Conservation (phyloP, 2,797 vertebrate species). For the Pogonophryne albipinna region DNA sequence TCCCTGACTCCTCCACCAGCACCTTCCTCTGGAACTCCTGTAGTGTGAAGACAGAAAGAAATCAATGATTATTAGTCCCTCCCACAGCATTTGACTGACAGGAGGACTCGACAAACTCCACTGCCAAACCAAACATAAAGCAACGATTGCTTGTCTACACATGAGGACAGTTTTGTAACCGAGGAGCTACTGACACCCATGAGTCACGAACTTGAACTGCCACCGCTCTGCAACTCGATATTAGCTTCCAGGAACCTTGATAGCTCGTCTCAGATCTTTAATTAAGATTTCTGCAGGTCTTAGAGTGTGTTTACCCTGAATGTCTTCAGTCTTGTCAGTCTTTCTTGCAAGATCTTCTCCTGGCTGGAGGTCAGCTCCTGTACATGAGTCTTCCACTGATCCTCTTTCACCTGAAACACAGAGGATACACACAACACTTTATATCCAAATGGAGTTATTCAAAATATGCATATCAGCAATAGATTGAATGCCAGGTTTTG, state of each 20-base stretch:
- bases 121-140: not conserved
- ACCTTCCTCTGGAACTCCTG: conserved; percentile 83
- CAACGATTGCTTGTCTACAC: not conserved
- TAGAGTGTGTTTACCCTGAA: conserved; percentile 78
- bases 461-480: too few species aligned
- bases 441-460: too few species aligned
- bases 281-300: conserved; percentile 7
- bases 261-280: not conserved
- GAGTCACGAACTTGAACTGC: conserved; percentile 18
- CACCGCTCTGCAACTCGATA: conserved; percentile 18
- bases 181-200: too few species aligned
- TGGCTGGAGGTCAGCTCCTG: conserved; percentile 70
- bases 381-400: conserved; percentile 77
- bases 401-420: conserved; percentile 76
- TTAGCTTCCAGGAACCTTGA: not conserved
- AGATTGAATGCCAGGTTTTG: too few species aligned
- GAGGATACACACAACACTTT: too few species aligned
- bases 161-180: too few species aligned
- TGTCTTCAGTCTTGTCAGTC: conserved; percentile 74
- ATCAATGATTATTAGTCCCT: too few species aligned
- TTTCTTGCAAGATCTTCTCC: conserved; percentile 68
- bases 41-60: not conserved
- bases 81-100: not conserved
- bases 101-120: not conserved
- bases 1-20: conserved; percentile 69